Conservation (phyloP, 2,113 vertebrate genomes). For the Nipponia nippon region DNA sequence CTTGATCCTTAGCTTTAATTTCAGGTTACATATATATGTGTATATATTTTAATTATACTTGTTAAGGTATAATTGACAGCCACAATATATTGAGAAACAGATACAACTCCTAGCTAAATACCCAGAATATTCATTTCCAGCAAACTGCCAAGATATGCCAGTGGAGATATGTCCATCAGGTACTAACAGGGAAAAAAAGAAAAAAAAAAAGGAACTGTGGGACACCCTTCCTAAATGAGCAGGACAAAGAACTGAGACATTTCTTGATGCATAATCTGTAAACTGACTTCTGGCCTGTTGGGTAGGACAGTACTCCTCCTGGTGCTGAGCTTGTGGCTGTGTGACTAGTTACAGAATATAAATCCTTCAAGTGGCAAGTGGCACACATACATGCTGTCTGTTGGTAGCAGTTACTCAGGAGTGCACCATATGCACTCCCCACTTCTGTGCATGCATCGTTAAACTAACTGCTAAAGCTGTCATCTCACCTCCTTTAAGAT, state of each 20-base stretch:
- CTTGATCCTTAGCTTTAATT: neutral
- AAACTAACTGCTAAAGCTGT: neutral
- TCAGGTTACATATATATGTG: neutral
- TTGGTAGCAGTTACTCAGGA: neutral
- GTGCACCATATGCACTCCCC: neutral
- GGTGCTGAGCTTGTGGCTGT: neutral
- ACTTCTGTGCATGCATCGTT: neutral
- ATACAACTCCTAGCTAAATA: neutral
- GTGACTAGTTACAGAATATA: neutral
- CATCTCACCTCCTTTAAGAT: neutral
- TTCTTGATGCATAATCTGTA: neutral
- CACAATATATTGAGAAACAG: neutral
- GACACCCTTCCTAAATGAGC: neutral
- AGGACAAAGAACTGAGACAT: neutral
- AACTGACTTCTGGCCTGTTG: neutral
- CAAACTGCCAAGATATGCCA: neutral
- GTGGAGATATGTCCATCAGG: neutral
- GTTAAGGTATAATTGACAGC: neutral
- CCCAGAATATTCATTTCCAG: neutral
- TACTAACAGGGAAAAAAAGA: neutral
- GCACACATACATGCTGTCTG: neutral
- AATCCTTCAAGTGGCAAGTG: neutral
- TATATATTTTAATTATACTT: neutral
- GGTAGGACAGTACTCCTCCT: neutral
- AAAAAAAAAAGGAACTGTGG: neutral